Evolutionary conservation across 2,797 vertebrate species (phyloP).

Genomic region (Podargus strigoides): DNA sequence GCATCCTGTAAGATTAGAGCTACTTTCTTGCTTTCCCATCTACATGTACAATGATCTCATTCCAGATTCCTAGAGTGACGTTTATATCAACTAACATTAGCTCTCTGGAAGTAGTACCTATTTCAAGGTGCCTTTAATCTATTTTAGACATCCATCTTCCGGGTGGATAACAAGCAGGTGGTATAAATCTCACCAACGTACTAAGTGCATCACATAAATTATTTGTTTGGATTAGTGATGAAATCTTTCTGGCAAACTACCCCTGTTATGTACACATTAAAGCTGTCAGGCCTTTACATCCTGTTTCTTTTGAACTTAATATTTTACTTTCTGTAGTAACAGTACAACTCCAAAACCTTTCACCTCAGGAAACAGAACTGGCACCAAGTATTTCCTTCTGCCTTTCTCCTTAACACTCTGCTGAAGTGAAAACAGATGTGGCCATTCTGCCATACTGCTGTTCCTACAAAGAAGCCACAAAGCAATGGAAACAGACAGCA

Average conservation of each 20-base stretch:
- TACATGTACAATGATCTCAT: neutral
- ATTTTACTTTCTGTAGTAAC: neutral
- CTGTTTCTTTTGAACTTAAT: neutral
- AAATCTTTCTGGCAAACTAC: neutral
- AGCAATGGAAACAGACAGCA: rapidly evolving
- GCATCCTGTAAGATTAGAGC: neutral
- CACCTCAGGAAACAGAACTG: neutral
- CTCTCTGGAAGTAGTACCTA: neutral
- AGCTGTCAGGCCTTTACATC: neutral
- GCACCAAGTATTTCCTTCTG: neutral
- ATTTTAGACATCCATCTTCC: neutral
- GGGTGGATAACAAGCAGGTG: neutral
- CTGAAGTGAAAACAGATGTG: neutral
- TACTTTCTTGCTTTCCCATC: neutral
- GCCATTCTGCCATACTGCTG: neutral
- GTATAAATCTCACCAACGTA: neutral
- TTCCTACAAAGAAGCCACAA: neutral
- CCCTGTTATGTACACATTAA: neutral
- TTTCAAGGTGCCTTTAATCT: neutral
- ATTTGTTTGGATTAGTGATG: neutral
- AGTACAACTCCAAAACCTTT: neutral
- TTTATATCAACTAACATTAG: neutral
- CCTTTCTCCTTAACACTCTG: neutral
- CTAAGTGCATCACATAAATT: neutral
- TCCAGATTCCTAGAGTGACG: neutral